Percentiles rank a stretch among this genome's conserved stretches.
phyloP scores from a whole-genome alignment of 2,888 invertebrate genomes.

The Parapristionchus giblindavisi region DNA sequence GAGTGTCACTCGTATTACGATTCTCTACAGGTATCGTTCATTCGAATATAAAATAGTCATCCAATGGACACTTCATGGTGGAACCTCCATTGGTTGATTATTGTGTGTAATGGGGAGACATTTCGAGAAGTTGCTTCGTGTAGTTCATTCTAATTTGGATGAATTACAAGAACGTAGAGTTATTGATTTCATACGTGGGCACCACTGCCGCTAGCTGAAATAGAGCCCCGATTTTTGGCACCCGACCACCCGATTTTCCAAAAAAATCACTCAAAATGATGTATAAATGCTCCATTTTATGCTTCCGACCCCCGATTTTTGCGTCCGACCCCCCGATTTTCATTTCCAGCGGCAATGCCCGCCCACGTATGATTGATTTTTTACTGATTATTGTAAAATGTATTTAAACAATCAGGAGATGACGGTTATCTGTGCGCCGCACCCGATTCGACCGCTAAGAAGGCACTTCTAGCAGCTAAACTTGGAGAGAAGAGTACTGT shows the following conservation, averaged over 20 bases:
- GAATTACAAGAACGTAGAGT: not conserved
- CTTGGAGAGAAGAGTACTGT: slow-evolving; percentile 52
- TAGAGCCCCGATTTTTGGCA: no score
- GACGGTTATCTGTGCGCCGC: slow-evolving; percentile 64
- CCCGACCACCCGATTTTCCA: no score
- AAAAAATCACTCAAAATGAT: no score
- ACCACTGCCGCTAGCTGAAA: no score
- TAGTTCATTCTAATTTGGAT: no score
- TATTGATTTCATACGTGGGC: no score
- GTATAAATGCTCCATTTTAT: no score
- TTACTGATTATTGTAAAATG: not conserved
- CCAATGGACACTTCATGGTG: no score
- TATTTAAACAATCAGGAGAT: slow-evolving; percentile 44
- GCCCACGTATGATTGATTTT: not conserved
- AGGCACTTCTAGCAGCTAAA: slow-evolving; percentile 58
- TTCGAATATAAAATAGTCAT: not conserved
- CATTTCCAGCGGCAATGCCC: no score
- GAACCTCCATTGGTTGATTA: no score
- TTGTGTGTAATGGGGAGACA: not conserved
- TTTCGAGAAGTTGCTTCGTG: not conserved
- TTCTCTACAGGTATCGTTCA: slow-evolving; percentile 51
- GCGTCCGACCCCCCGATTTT: no score
- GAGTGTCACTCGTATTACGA: slow-evolving; percentile 57
- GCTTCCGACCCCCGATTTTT: no score
- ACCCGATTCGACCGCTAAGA: slow-evolving; percentile 62